Evolutionary conservation across 2,797 vertebrate species (phyloP).

Genomic region (Pachyuromys duprasi): DNA sequence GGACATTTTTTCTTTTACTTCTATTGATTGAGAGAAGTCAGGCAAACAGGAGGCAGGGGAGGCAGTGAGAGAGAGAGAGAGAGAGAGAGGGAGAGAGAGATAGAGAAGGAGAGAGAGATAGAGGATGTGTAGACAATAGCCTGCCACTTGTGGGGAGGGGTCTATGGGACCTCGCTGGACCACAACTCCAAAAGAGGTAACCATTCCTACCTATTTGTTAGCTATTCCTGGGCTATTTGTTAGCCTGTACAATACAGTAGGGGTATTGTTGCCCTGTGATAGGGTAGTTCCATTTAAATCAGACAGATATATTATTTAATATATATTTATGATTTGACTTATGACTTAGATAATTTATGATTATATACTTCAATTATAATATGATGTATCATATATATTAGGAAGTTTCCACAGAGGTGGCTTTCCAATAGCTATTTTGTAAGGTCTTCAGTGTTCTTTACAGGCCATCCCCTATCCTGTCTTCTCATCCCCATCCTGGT

Average conservation of each 20-base stretch:
- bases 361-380: neutral
- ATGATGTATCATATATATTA: neutral
- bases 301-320: neutral
- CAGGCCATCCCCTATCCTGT: too few species aligned
- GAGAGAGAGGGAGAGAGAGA: neutral
- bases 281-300: neutral
- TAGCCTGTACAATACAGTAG: neutral
- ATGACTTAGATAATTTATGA: neutral
- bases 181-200: neutral
- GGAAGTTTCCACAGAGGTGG: neutral
- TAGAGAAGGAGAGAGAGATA: neutral
- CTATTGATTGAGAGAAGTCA: constrained; percentile 40
- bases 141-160: neutral
- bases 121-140: neutral
- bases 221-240: neutral
- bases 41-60: neutral
- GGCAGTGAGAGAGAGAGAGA: neutral
- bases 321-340: neutral
- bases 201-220: neutral
- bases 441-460: neutral
- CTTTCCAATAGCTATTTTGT: neutral
- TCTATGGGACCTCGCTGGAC: neutral
- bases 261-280: neutral
- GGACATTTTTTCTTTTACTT: neutral
- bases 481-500: neutral